phyloP scores from a whole-genome alignment of 2,113 vertebrate genomes.

The Tursiops truncatus region DNA sequence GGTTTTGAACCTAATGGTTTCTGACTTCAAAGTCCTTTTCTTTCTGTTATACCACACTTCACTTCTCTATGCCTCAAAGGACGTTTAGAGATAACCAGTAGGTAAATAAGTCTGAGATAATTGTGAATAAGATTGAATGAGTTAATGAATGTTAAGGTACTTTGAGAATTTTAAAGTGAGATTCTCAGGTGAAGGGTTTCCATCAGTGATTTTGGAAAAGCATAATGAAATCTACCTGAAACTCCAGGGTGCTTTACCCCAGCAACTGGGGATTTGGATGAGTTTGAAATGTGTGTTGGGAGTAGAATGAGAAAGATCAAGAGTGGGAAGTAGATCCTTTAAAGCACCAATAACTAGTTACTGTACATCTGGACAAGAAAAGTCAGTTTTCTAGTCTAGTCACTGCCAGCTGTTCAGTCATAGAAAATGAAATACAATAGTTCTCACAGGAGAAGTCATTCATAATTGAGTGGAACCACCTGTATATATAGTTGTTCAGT shows the following conservation, averaged over 20 bases:
- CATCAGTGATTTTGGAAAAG: background rate
- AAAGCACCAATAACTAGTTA: background rate
- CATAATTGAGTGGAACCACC: background rate
- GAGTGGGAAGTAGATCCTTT: background rate
- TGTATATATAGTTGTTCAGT: background rate
- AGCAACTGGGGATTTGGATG: background rate
- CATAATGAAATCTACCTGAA: background rate
- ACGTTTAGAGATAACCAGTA: background rate
- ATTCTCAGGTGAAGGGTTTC: background rate
- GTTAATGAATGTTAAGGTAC: background rate
- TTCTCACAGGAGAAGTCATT: background rate
- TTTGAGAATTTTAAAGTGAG: conserved; percentile 13
- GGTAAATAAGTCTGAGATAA: background rate
- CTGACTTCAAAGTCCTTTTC: conserved; percentile 30
- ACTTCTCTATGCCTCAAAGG: background rate
- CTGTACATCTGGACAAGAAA: background rate
- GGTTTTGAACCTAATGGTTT: background rate
- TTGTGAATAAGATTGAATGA: background rate
- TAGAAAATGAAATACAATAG: background rate
- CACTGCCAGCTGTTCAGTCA: background rate
- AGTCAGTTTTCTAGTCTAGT: background rate
- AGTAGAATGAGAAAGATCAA: background rate
- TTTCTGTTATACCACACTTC: background rate
- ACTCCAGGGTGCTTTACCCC: background rate
- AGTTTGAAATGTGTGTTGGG: background rate